phyloP scores from a whole-genome alignment of 2,113 vertebrate genomes.

The Scomber colias region DNA sequence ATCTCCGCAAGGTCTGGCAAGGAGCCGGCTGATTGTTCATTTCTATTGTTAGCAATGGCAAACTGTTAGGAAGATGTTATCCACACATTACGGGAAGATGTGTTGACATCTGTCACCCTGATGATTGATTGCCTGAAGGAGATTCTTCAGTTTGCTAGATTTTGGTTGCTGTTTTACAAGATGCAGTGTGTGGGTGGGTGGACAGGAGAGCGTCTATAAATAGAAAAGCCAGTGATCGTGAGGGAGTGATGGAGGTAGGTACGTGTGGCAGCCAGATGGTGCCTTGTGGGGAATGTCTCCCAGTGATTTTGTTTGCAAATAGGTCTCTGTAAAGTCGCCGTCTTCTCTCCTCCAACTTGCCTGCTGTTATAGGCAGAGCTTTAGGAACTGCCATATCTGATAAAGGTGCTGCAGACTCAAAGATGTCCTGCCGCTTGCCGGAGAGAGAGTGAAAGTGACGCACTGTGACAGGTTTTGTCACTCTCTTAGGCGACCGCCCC shows the following conservation, averaged over 20 bases:
- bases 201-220: slow-evolving; percentile 71
- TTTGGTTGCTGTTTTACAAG: slow-evolving; percentile 69
- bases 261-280: slow-evolving; percentile 81
- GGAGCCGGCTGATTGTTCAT: slow-evolving; percentile 52
- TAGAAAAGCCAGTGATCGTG: slow-evolving; percentile 65
- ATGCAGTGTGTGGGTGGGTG: slow-evolving; percentile 66
- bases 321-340: slow-evolving; percentile 75
- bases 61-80: slow-evolving; percentile 56
- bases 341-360: slow-evolving; percentile 67
- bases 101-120: slow-evolving; percentile 66
- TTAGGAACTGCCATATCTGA: slow-evolving; percentile 82
- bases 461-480: slow-evolving; percentile 82
- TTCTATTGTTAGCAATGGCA: slow-evolving; percentile 50
- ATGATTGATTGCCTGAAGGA: slow-evolving; percentile 68
- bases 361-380: slow-evolving; percentile 71
- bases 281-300: slow-evolving; percentile 80
- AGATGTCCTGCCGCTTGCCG: slow-evolving; percentile 68
- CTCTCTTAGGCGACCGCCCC: slow-evolving; percentile 74
- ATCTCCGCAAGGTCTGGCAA: slow-evolving; percentile 53
- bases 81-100: slow-evolving; percentile 56
- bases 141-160: slow-evolving; percentile 65
- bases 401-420: slow-evolving; percentile 78
- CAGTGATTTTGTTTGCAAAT: slow-evolving; percentile 85
- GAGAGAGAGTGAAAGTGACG: slow-evolving; percentile 73
- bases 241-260: slow-evolving; percentile 76